Conservation (phyloP, 2,888 invertebrate genomes). For the Allophyes oxyacanthae region DNA sequence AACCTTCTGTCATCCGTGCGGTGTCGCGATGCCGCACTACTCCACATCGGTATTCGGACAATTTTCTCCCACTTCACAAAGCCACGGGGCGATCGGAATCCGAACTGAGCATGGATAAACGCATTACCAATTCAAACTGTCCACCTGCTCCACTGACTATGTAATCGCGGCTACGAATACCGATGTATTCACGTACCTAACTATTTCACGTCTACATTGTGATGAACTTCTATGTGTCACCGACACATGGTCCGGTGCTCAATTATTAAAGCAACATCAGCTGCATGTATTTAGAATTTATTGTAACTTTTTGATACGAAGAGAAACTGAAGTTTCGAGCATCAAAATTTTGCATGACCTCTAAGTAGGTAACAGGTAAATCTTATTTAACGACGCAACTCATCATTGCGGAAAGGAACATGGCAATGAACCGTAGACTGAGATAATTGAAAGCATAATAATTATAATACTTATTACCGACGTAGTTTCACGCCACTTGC, state of each 20-base stretch:
- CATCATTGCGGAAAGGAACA: not conserved
- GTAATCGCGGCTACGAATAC: not conserved
- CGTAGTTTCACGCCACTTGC: constrained; percentile 1
- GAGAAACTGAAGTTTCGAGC: no score
- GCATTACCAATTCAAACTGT: constrained; percentile 14
- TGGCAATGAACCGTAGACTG: constrained; percentile 1
- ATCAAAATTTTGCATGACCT: no score
- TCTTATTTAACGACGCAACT: not conserved
- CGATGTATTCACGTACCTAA: constrained; percentile 4
- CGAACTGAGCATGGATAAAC: constrained; percentile 19
- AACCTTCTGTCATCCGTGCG: no score
- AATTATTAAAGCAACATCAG: not conserved
- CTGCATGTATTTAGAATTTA: not conserved
- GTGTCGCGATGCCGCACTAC: no score
- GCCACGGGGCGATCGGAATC: constrained; percentile 22
- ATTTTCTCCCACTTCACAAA: not conserved
- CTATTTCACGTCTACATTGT: no score
- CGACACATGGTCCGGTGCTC: no score
- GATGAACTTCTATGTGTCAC: no score
- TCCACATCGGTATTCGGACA: constrained; percentile 22
- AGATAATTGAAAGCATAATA: no score
- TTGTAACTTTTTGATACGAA: no score
- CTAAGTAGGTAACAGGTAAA: not conserved
- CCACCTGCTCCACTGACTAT: constrained; percentile 9
- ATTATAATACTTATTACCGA: constrained; percentile 2